Evolutionary conservation across 2,888 invertebrate genomes (phyloP), one percentile per base, ranked within the genome.

Genomic region (Seira ritae): DNA sequence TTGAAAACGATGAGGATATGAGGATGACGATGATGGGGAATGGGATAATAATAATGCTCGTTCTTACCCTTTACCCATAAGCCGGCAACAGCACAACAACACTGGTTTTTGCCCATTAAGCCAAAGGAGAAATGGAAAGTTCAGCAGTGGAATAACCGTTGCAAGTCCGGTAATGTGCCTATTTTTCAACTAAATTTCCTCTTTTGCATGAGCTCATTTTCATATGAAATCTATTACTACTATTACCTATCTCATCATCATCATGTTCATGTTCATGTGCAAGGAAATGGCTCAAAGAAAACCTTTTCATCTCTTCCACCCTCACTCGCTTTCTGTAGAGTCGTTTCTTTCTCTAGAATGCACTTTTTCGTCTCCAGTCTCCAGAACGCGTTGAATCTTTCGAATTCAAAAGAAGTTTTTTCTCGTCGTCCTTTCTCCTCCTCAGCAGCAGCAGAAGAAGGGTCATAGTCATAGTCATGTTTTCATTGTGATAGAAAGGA

Each of bases 61-160:
- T 12, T 42, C 42, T 42, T 42, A 4, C 42, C 12, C 42, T 42
- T 42, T 42, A 12, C 50, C 50, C 50, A 50, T 31, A 31, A 60
- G 37, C 65, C 65, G 15, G 15, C 67, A 67, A 66, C 15, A 71
- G 55, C 50, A 50, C 50, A 50, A 31, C 42, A 42, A 42, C 6
- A 42, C 42, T 42, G 42, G 42, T 8, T 50, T 3, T 12, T n/a
- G 50, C 2, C 50, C 17, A 24, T 69, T 20, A 60, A 20, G 37
- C 17, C n/a, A 24, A 50, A 66, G 22, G 17, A 23, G 65, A 79
- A 79, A 65, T 10, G 74, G 46, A 65, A 73, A 80, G 80, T 69
- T 80, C 69, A 68, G 73, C 46, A 68, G 12, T n/a, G n/a, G n/a
- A n/a, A n/a, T n/a, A 67, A 31, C 31, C 46, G 72, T 72, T 71